Evolutionary conservation across 2,113 vertebrate species (phyloP).

Genomic region (Neodon shergylaensis): DNA sequence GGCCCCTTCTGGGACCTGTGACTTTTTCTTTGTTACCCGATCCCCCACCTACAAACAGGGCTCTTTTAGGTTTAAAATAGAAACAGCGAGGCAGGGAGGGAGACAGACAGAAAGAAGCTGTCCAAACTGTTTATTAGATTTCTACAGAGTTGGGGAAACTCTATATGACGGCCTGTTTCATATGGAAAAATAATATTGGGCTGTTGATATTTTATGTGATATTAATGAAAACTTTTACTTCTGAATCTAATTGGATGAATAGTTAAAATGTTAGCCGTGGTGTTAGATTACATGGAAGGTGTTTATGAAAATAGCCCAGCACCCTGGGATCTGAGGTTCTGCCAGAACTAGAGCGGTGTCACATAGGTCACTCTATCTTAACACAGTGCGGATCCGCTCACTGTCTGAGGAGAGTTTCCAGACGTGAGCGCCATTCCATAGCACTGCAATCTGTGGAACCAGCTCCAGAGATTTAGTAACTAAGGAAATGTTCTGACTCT

Average conservation of each 20-base stretch:
- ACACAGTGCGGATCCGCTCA: background rate
- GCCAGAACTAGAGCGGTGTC: background rate
- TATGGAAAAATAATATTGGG: slow-evolving; percentile 20
- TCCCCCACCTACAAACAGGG: background rate
- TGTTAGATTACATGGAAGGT: background rate
- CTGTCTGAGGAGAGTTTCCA: slow-evolving; percentile 42
- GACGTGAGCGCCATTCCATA: background rate
- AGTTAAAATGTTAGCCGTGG: slow-evolving; percentile 1
- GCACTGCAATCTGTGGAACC: background rate
- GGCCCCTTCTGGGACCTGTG: background rate
- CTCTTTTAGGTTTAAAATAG: background rate
- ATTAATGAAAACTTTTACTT: slow-evolving; percentile 39
- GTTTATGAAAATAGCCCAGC: background rate
- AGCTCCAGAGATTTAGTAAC: background rate
- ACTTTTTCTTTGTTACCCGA: background rate
- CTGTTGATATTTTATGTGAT: background rate
- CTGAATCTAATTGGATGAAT: slow-evolving; percentile 2
- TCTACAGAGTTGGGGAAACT: background rate
- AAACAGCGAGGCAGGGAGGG: background rate
- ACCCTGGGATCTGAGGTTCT: slow-evolving; percentile 16
- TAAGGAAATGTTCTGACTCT: background rate
- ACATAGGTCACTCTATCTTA: background rate
- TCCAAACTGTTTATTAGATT: slow-evolving; percentile 25
- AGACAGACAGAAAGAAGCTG: background rate
- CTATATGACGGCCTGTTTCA: background rate